Percentiles rank a stretch among this genome's conserved stretches.
Conservation (phyloP, 2,797 vertebrate species). For the Hydrolagus colliei region DNA sequence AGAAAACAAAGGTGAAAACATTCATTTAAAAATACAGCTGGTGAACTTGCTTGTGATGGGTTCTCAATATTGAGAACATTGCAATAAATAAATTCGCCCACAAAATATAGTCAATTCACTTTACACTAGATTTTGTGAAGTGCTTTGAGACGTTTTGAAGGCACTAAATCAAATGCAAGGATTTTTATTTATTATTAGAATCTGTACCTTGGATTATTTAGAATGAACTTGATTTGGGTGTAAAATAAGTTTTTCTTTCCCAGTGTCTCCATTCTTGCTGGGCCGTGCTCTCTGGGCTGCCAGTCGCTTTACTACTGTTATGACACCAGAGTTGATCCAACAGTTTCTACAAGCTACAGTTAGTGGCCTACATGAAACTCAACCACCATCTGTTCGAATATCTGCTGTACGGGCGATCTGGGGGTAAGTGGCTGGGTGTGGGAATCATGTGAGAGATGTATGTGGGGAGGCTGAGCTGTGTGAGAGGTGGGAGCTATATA, state of each 20-base stretch:
- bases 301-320: slow-evolving; percentile 90
- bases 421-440: slow-evolving; percentile 67
- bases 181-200: no score
- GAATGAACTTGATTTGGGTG: no score
- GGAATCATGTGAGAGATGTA: background rate
- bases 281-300: slow-evolving; percentile 95
- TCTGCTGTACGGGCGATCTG: slow-evolving; percentile 93
- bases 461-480: background rate
- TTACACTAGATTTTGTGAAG: no score
- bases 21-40: no score
- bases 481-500: background rate
- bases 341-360: slow-evolving; percentile 97
- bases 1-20: no score
- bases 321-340: slow-evolving; percentile 95
- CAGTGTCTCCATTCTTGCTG: slow-evolving; percentile 87
- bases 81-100: no score
- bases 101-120: no score
- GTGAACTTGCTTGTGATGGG: no score
- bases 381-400: slow-evolving; percentile 89
- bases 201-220: no score
- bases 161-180: no score
- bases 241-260: slow-evolving; percentile 34
- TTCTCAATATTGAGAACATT: no score
- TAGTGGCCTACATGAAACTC: slow-evolving; percentile 86
- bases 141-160: no score